Conservation (phyloP, 2,113 vertebrate species). For the Bungarus multicinctus region DNA sequence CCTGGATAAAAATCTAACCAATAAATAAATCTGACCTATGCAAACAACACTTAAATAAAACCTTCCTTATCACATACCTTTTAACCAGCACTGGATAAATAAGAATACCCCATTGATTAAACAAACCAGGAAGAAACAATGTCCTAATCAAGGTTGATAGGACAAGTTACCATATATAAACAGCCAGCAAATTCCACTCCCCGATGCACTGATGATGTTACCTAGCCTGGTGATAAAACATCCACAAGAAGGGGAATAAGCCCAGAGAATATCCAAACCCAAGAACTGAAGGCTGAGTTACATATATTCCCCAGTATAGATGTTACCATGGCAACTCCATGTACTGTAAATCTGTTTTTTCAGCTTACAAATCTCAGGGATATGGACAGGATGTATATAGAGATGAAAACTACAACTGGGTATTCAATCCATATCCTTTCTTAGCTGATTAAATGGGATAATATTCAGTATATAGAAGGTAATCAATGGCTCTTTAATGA, state of each 20-base stretch:
- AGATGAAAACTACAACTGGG: not conserved
- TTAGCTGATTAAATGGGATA: not conserved
- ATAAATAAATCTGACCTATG: not conserved
- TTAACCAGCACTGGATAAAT: not conserved
- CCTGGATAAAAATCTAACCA: not conserved
- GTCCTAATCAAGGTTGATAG: not conserved
- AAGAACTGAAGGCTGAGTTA: not conserved
- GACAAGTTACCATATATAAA: not conserved
- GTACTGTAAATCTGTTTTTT: not conserved
- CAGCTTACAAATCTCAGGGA: not conserved
- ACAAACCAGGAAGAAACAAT: not conserved
- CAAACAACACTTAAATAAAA: not conserved
- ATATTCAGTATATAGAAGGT: not conserved
- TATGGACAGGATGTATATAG: not conserved
- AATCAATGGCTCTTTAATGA: not conserved
- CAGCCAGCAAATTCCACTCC: not conserved
- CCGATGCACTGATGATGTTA: not conserved
- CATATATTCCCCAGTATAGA: not conserved
- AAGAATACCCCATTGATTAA: not conserved
- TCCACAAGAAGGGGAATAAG: not conserved
- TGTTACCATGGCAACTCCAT: not conserved
- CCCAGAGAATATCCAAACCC: not conserved
- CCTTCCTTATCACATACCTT: not conserved
- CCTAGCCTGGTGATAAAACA: not conserved
- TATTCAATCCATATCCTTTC: not conserved